phyloP scores from a whole-genome alignment of 2,888 invertebrate genomes.

The Athalia rosae region DNA sequence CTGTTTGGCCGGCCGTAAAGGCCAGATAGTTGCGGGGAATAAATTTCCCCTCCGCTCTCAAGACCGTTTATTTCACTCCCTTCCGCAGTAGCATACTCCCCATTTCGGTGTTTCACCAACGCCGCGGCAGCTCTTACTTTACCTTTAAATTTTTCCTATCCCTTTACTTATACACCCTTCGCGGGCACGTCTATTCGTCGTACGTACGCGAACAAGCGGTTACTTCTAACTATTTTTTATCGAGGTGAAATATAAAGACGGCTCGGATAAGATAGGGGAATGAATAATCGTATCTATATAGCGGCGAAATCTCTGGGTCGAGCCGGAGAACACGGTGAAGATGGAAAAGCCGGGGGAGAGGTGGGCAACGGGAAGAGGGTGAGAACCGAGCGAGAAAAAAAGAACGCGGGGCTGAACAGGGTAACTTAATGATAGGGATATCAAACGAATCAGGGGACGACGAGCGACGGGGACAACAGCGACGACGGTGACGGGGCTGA shows the following conservation, averaged over 20 bases:
- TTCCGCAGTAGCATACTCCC: not conserved
- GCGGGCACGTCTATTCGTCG: too few relatives aligned
- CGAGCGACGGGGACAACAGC: constrained; percentile 13
- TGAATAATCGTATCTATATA: constrained; percentile 16
- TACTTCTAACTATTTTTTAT: not conserved
- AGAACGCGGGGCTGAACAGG: constrained; percentile 19
- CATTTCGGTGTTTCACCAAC: too few relatives aligned
- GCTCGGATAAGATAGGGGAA: constrained; percentile 14
- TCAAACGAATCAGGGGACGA: constrained; percentile 35
- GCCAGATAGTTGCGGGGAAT: constrained; percentile 40
- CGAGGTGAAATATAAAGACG: constrained; percentile 22
- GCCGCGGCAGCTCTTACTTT: too few relatives aligned
- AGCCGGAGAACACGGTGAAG: constrained; percentile 18
- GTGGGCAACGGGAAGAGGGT: not conserved
- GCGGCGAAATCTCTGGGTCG: constrained; percentile 26
- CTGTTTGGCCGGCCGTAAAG: constrained; percentile 35
- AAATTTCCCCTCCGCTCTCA: constrained; percentile 25
- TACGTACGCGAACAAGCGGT: not conserved
- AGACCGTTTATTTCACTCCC: not conserved
- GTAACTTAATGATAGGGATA: constrained; percentile 44
- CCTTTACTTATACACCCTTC: too few relatives aligned
- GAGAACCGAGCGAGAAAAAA: not conserved
- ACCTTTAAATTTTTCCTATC: too few relatives aligned
- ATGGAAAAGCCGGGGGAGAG: constrained; percentile 17
- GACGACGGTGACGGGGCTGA: constrained; percentile 17